A percentile compares a stretch with the other conserved stretches of the same genome.
Evolutionary conservation across 1,140 invertebrate genomes (phyloP).

Genomic region (Achatina immaculata): DNA sequence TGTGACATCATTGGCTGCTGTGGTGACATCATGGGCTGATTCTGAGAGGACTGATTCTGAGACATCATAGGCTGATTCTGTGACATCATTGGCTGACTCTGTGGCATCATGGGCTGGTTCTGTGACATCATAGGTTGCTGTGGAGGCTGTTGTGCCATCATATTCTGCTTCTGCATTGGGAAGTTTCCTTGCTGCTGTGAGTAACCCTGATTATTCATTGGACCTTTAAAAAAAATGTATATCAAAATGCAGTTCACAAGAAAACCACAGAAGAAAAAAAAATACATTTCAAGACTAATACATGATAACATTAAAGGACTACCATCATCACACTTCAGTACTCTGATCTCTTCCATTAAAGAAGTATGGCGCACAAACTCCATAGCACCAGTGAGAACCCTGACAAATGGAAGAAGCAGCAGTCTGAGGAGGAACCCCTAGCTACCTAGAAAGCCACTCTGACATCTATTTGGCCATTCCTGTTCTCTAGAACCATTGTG

Average conservation of each 20-base stretch:
- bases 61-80: conserved; percentile 7
- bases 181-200: conserved; percentile 29
- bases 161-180: conserved; percentile 26
- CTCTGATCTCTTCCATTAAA: too few species aligned
- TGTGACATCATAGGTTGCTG: conserved; percentile 28
- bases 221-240: neutral
- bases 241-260: neutral
- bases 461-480: too few species aligned
- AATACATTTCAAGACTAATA: neutral
- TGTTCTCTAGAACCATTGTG: too few species aligned
- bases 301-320: too few species aligned
- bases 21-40: conserved; percentile 10
- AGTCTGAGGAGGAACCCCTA: too few species aligned
- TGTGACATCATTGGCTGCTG: conserved; percentile 25
- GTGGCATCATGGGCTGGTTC: conserved; percentile 15
- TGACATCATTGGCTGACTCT: conserved; percentile 17
- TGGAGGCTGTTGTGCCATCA: conserved; percentile 20
- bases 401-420: too few species aligned
- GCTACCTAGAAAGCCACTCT: too few species aligned
- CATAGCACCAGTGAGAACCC: too few species aligned
- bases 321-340: too few species aligned
- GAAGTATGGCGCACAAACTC: too few species aligned
- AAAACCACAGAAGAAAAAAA: neutral
- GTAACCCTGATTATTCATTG: conserved; percentile 10
- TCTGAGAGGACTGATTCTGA: neutral